These are phyloP conservation scores for Hesperophylax magnus DNA, from an alignment of 1,140 invertebrate genomes.

Conservation along the genomic window DNA sequence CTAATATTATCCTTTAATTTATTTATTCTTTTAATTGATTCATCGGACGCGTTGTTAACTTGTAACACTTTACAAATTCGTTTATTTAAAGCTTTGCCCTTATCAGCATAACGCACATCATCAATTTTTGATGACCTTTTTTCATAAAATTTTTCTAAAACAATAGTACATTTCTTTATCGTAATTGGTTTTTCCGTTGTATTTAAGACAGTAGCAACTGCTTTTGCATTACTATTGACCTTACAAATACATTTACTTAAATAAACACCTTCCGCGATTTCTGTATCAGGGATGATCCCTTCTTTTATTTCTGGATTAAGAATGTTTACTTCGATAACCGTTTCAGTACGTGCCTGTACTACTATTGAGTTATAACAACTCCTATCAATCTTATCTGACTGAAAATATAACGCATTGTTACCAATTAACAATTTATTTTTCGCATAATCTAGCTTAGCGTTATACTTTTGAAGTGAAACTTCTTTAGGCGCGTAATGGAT, in stretches of 20 bases:
- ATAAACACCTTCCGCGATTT: constrained; percentile 47
- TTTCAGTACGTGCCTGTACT: constrained; percentile 47
- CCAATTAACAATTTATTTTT: not conserved
- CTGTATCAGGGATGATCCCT: constrained; percentile 34
- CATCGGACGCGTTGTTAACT: not conserved
- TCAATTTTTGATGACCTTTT: constrained; percentile 12
- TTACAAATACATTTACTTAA: not conserved
- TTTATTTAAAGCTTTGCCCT: not conserved
- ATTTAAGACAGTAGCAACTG: constrained; percentile 53
- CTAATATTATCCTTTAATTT: constrained; percentile 13
- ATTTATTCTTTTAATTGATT: not conserved
- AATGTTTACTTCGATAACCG: constrained; percentile 45
- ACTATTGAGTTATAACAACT: not conserved
- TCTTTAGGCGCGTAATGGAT: too few species aligned
- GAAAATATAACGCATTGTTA: not conserved
- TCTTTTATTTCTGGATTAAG: constrained; percentile 52
- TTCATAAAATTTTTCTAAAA: constrained; percentile 20
- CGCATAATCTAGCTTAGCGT: not conserved
- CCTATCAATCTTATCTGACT: not conserved
- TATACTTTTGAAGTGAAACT: too few species aligned
- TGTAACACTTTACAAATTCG: not conserved
- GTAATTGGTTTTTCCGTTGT: constrained; percentile 45
- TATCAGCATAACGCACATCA: not conserved
- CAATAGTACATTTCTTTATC: constrained; percentile 9
- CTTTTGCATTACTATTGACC: constrained; percentile 21